A percentile compares a stretch with the other conserved stretches of the same genome.
Conservation (phyloP, 2,888 invertebrate genomes). For the Xylophagus ater region DNA sequence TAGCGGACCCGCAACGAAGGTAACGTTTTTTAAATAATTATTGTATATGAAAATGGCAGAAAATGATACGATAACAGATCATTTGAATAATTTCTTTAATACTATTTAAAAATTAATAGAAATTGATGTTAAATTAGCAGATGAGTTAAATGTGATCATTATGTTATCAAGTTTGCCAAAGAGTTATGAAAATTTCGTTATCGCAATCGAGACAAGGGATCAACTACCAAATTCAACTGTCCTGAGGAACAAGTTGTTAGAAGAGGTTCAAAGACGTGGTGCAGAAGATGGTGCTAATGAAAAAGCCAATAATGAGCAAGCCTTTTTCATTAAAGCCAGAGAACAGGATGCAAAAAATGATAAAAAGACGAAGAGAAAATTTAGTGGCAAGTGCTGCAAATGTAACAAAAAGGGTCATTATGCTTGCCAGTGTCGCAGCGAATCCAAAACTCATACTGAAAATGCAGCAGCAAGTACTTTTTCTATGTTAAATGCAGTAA, state of each 20-base stretch:
- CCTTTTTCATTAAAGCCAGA: slow-evolving; percentile 8
- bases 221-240: not conserved
- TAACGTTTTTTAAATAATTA: slow-evolving; percentile 10
- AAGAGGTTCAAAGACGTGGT: slow-evolving; percentile 13
- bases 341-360: not conserved
- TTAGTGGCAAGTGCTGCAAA: slow-evolving; percentile 7
- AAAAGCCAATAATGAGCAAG: slow-evolving; percentile 6
- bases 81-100: slow-evolving; percentile 11
- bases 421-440: slow-evolving; percentile 1
- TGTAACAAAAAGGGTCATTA: slow-evolving; percentile 11
- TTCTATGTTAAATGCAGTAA: not conserved
- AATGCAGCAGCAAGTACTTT: not conserved
- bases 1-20: slow-evolving; percentile 8
- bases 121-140: slow-evolving; percentile 5
- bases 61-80: slow-evolving; percentile 4
- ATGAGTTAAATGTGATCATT: slow-evolving; percentile 6
- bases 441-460: not conserved
- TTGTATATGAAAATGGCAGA: slow-evolving; percentile 10
- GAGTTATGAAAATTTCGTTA: slow-evolving; percentile 6
- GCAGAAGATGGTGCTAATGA: slow-evolving; percentile 1
- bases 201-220: slow-evolving; percentile 11
- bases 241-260: slow-evolving; percentile 13
- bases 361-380: not conserved
- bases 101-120: slow-evolving; percentile 2
- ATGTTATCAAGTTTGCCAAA: slow-evolving; percentile 6